A percentile compares a stretch with the other conserved stretches of the same genome.
Evolutionary conservation across 2,888 invertebrate genomes (phyloP).

Genomic region (Habrosyne pyritoides): DNA sequence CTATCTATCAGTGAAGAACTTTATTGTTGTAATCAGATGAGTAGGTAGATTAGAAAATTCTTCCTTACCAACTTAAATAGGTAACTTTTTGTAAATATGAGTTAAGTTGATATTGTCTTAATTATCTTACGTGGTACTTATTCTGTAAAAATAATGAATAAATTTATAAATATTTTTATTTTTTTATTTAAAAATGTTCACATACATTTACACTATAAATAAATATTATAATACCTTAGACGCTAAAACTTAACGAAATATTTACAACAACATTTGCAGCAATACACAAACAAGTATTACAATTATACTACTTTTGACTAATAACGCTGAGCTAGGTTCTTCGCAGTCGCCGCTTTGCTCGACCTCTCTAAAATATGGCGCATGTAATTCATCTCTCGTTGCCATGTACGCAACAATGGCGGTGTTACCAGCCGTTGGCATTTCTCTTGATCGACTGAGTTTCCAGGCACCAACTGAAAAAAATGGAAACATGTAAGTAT

Average conservation of each 20-base stretch:
- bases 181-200: background rate
- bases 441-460: constrained; percentile 56
- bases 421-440: constrained; percentile 32
- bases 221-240: background rate
- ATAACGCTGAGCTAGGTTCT: constrained; percentile 59
- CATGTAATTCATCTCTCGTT: constrained; percentile 50
- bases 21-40: no score
- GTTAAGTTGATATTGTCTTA: no score
- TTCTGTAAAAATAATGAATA: no score
- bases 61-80: no score
- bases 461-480: constrained; percentile 67
- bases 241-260: constrained; percentile 13
- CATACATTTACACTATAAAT: background rate
- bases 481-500: constrained; percentile 2
- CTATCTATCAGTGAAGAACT: no score
- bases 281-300: constrained; percentile 55
- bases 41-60: no score
- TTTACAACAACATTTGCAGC: constrained; percentile 45
- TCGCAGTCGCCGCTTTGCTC: constrained; percentile 56
- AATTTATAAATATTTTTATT: background rate
- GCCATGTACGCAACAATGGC: constrained; percentile 48
- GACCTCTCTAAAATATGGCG: constrained; percentile 56
- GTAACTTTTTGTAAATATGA: no score
- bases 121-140: no score
- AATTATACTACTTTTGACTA: constrained; percentile 65